Evolutionary conservation across 2,797 vertebrate genomes (phyloP).

Genomic region (Eutrigla gurnardus): DNA sequence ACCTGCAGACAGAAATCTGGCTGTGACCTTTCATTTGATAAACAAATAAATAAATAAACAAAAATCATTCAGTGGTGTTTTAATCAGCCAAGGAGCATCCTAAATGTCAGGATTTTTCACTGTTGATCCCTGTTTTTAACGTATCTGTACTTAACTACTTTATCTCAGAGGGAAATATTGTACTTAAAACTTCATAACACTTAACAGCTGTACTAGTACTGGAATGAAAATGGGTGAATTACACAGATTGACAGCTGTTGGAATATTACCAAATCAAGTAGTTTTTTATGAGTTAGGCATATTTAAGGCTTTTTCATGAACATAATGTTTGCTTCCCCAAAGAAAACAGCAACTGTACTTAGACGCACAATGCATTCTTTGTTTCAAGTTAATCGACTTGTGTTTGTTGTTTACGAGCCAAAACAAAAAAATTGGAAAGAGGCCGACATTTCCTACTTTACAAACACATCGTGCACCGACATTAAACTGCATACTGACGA

Average conservation of each 20-base stretch:
- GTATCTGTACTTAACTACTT: too few relatives aligned
- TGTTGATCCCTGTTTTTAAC: too few relatives aligned
- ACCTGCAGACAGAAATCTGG: neutral
- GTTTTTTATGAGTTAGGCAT: neutral
- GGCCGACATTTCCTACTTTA: neutral
- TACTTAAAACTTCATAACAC: neutral
- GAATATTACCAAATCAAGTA: neutral
- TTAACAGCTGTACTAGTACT: conserved; percentile 4
- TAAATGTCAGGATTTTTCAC: too few relatives aligned
- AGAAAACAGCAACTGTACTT: neutral
- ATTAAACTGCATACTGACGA: neutral
- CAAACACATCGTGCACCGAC: neutral
- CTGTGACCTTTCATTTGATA: neutral
- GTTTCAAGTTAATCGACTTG: neutral
- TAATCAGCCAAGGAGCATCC: too few relatives aligned
- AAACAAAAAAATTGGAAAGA: conserved; percentile 2
- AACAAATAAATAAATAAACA: neutral
- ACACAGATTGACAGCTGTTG: neutral
- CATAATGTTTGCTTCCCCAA: neutral
- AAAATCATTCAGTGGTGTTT: neutral
- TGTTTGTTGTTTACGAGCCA: neutral
- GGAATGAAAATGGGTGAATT: neutral
- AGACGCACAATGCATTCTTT: neutral
- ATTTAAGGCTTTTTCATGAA: too few relatives aligned
- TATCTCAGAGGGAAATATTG: neutral